Percentiles rank a stretch among this genome's conserved stretches.
phyloP scores from a whole-genome alignment of 1,140 invertebrate species.

The Zaprionus tsacasi region DNA sequence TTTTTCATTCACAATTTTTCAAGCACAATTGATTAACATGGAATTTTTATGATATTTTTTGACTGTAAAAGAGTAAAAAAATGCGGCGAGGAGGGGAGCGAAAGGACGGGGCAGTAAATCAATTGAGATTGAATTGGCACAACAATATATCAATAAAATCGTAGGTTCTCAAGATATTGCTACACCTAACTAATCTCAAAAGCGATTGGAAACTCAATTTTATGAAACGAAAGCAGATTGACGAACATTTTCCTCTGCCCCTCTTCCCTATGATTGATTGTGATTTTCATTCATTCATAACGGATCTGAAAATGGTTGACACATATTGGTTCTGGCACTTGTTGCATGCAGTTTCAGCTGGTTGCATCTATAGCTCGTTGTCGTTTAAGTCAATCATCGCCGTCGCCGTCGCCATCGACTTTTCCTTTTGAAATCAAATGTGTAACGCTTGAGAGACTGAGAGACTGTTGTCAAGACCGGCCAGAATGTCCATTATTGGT shows the following conservation, averaged over 20 bases:
- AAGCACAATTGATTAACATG: not conserved
- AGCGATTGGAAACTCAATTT: constrained; percentile 9
- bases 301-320: constrained; percentile 61
- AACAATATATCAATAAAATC: constrained; percentile 7
- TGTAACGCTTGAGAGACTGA: constrained; percentile 8
- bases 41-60: constrained; percentile 24
- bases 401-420: constrained; percentile 53
- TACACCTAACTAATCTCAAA: constrained; percentile 14
- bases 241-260: not conserved
- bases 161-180: not conserved
- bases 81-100: too few relatives aligned
- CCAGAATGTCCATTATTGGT: constrained; percentile 61
- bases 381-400: constrained; percentile 73
- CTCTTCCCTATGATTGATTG: constrained; percentile 13
- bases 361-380: constrained; percentile 50
- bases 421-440: constrained; percentile 78
- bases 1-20: constrained; percentile 12
- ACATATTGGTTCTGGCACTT: constrained; percentile 52
- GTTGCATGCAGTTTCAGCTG: constrained; percentile 57
- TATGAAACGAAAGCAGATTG: constrained; percentile 1
- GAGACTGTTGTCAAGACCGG: constrained; percentile 18
- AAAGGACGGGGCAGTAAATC: not conserved
- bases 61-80: not conserved
- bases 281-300: constrained; percentile 33
- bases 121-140: constrained; percentile 9